Evolutionary conservation across 1,140 invertebrate genomes (phyloP), one percentile per base, ranked within the genome.

Genomic region (Tetranychus urticae): DNA sequence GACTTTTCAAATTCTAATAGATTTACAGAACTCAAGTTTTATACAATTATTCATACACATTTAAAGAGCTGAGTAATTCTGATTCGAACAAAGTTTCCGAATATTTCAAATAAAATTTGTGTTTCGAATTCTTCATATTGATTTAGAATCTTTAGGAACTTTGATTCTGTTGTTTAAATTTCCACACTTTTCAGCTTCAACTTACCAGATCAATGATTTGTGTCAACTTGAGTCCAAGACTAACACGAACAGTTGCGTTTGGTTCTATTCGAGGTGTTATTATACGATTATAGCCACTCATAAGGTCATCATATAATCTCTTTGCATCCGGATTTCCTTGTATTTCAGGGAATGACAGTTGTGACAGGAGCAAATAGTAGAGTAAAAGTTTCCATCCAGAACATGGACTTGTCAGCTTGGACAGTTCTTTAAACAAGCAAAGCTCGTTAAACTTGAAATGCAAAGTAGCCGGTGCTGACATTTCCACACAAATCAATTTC

Each of bases 131-230:
- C 1, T 47, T 47, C 46, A n/a, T 12, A n/a, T 1, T n/a, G 46
- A 47, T 12, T 12, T 47, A n/a, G n/a, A 47, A 47, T 10, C 8
- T 47, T 12, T 12, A 10, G 46, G 10, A 10, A n/a, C n/a, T 47
- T n/a, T 12, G n/a, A 47, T 47, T 10, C 46, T n/a, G 8, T n/a
- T 47, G 46, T 10, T n/a, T 47, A n/a, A 52, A 6, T 23, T 23
- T n/a, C 48, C n/a, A 52, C n/a, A 10, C n/a, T 23, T 23, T 6
- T 52, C 6, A 23, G 6, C 5, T 52, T 52, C 14, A 33, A 75
- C 88, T 91, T 77, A 97, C 92, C 75, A 97, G 88, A 75, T 97
- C 92, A 70, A 97, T 96, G 69, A 97, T 82, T 77, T 97, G 92
- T 67, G 91, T 94, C 60, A 97, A 79, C 70, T 85, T 81, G 60